Percentiles rank a stretch among this genome's conserved stretches.
Evolutionary conservation across 2,797 vertebrate species (phyloP).

Genomic region (Aplochiton taeniatus): DNA sequence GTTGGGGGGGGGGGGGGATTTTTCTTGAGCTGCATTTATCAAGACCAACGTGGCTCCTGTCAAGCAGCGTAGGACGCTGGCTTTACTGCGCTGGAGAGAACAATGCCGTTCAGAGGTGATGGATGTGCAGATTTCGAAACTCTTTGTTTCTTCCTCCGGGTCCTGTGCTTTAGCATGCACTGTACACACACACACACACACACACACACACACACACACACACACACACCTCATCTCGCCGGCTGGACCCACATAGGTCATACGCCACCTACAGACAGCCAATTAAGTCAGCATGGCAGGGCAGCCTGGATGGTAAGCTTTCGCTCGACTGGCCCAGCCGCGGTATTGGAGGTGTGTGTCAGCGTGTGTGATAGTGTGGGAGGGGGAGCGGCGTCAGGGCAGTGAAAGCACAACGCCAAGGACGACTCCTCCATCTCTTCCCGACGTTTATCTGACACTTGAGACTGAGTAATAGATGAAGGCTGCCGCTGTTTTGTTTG

Average conservation of each 20-base stretch:
- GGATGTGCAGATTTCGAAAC: slow-evolving; percentile 42
- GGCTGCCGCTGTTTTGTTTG: slow-evolving; percentile 61
- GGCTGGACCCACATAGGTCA: slow-evolving; percentile 62
- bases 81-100: background rate
- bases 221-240: slow-evolving; percentile 5
- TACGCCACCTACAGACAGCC: slow-evolving; percentile 42
- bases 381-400: slow-evolving; percentile 38
- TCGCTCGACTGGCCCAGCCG: slow-evolving; percentile 42
- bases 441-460: slow-evolving; percentile 69
- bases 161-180: background rate
- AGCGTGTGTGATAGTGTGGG: background rate
- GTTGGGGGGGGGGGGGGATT: background rate
- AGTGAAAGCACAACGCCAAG: slow-evolving; percentile 61
- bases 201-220: background rate
- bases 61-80: background rate
- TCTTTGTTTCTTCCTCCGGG: slow-evolving; percentile 19
- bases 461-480: slow-evolving; percentile 66
- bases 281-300: slow-evolving; percentile 52
- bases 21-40: slow-evolving; percentile 58
- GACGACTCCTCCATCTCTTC: slow-evolving; percentile 64
- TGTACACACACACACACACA: background rate
- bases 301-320: slow-evolving; percentile 38
- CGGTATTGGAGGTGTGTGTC: slow-evolving; percentile 24
- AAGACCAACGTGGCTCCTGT: slow-evolving; percentile 30
- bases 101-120: slow-evolving; percentile 44